A percentile compares a stretch with the other conserved stretches of the same genome.
Evolutionary conservation across 2,113 vertebrate genomes (phyloP).

Genomic region (Tringa solitaria): DNA sequence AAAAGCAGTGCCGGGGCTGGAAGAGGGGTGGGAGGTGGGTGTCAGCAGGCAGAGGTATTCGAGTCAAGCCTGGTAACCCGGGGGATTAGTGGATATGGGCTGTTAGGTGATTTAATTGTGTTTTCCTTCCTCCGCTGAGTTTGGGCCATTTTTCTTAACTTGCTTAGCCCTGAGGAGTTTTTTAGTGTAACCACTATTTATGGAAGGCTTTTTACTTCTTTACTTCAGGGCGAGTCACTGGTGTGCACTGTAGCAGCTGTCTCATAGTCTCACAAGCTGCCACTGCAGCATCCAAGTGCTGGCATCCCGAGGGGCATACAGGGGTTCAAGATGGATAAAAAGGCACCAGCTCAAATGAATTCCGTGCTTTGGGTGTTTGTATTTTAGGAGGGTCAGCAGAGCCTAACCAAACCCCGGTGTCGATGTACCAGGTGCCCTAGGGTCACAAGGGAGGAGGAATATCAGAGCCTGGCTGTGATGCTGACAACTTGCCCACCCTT

Average conservation of each 20-base stretch:
- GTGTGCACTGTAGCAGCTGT: rapidly evolving
- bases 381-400: neutral
- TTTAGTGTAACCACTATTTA: neutral
- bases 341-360: neutral
- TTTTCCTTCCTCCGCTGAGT: neutral
- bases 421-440: neutral
- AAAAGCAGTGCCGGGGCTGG: neutral
- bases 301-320: rapidly evolving
- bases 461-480: neutral
- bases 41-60: neutral
- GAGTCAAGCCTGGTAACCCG: neutral
- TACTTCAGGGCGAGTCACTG: neutral
- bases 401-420: rapidly evolving
- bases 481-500: rapidly evolving
- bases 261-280: neutral
- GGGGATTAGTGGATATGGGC: neutral
- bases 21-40: neutral
- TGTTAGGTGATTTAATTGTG: constrained; percentile 24
- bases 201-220: neutral
- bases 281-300: rapidly evolving
- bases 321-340: neutral
- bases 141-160: neutral
- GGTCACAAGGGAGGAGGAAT: neutral
- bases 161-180: neutral
- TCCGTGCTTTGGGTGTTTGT: neutral